Evolutionary conservation across 2,797 vertebrate genomes (phyloP).

Genomic region (Anabacerthia variegaticeps): DNA sequence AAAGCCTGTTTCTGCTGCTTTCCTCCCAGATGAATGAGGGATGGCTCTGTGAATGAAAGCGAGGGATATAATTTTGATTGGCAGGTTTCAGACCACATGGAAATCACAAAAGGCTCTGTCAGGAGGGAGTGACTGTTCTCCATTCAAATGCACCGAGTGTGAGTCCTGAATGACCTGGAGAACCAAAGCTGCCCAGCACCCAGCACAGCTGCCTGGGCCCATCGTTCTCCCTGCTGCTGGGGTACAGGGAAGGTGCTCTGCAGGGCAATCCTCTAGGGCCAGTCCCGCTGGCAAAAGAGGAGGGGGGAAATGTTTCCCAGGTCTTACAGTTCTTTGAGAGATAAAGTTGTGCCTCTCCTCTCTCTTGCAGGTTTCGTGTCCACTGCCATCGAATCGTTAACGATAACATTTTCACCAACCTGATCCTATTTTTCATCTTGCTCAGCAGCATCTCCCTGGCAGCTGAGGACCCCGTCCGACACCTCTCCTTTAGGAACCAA

Average conservation of each 20-base stretch:
- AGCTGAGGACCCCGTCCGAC: constrained; percentile 94
- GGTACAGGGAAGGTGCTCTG: not conserved
- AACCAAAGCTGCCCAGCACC: not conserved
- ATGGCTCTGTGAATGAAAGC: not conserved
- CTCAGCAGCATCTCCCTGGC: constrained; percentile 98
- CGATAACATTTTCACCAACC: constrained; percentile 98
- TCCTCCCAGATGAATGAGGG: not conserved
- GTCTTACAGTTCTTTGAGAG: not conserved
- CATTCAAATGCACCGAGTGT: accelerated
- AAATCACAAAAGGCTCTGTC: not conserved
- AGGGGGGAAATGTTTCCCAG: not conserved
- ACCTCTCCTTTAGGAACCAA: constrained; percentile 93
- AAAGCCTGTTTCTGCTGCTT: not conserved
- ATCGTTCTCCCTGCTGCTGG: not conserved
- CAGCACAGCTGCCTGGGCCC: not conserved
- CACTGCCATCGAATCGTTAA: constrained; percentile 98
- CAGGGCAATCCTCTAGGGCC: not conserved
- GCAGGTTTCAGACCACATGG: not conserved
- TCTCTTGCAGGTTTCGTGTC: constrained; percentile 87
- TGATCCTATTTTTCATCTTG: constrained; percentile 99
- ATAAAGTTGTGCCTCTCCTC: constrained; percentile 8
- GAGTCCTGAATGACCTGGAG: not conserved
- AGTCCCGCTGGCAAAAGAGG: not conserved
- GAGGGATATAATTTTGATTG: not conserved
- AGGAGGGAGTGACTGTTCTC: not conserved